Evolutionary conservation across 2,113 vertebrate species (phyloP).

Genomic region (Labeo rohita): DNA sequence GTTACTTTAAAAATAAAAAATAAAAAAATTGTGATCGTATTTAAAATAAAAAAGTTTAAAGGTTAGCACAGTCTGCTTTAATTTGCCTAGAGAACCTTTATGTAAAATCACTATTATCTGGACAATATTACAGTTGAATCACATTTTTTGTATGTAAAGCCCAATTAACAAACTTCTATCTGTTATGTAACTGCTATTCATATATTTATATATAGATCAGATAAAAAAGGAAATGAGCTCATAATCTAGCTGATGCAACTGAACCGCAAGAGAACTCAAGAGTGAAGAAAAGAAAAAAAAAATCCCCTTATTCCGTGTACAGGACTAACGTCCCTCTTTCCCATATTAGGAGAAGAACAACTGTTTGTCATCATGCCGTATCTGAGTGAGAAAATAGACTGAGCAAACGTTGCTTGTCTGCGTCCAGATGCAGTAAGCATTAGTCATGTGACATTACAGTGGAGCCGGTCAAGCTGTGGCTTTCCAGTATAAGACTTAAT

Average conservation of each 20-base stretch:
- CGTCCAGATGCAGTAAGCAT: conserved; percentile 35
- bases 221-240: conserved; percentile 68
- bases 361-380: conserved; percentile 30
- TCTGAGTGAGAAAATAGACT: conserved; percentile 36
- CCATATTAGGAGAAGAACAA: conserved; percentile 72
- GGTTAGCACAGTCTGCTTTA: neutral
- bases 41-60: neutral
- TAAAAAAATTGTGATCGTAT: neutral
- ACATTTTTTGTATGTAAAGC: neutral
- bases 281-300: conserved; percentile 49
- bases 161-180: neutral
- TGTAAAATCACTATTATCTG: neutral
- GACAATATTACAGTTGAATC: neutral
- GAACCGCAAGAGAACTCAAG: conserved; percentile 39
- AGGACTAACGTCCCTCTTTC: conserved; percentile 18
- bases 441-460: conserved; percentile 60
- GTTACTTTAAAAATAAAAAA: neutral
- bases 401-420: neutral
- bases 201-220: conserved; percentile 11
- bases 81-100: neutral
- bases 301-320: neutral
- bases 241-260: conserved; percentile 66
- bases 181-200: neutral
- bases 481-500: neutral
- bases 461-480: neutral